These are phyloP conservation scores for Poeciliopsis prolifica DNA, from an alignment of 2,113 vertebrate species.

Conservation along the genomic window DNA sequence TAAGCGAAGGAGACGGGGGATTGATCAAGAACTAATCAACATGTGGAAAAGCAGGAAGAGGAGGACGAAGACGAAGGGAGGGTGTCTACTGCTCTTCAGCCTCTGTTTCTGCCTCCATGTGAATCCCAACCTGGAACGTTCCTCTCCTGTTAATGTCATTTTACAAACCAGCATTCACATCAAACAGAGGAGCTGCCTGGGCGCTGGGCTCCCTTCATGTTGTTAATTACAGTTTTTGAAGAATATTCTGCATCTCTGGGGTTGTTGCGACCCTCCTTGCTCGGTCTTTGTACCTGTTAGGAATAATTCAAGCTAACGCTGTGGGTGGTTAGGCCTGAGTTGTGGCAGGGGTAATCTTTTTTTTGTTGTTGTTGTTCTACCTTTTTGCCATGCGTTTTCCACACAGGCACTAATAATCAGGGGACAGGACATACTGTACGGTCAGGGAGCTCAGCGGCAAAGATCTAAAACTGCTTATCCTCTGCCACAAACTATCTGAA, in stretches of 20 bases:
- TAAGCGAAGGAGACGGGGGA: constrained; percentile 88
- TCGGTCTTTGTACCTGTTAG: constrained; percentile 54
- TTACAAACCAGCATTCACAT: constrained; percentile 62
- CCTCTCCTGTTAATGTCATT: constrained; percentile 48
- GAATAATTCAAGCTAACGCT: constrained; percentile 42
- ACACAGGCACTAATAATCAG: constrained; percentile 28
- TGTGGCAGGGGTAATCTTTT: constrained; percentile 3
- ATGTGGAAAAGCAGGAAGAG: constrained; percentile 16
- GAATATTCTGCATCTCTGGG: constrained; percentile 55
- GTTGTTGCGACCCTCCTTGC: constrained; percentile 35
- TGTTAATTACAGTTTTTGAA: constrained; percentile 55
- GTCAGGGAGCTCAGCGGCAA: constrained; percentile 37
- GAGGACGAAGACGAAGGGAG: background rate
- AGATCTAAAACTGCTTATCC: constrained; percentile 30
- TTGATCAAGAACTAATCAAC: constrained; percentile 78
- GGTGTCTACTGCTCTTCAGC: constrained; percentile 21
- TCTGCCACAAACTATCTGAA: constrained; percentile 21
- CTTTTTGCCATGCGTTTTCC: constrained; percentile 35
- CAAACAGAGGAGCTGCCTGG: constrained; percentile 28
- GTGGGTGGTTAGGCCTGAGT: constrained; percentile 16
- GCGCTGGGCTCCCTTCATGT: constrained; percentile 49
- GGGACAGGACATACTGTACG: constrained; percentile 28
- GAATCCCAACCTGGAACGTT: constrained; percentile 30
- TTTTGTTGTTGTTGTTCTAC: constrained; percentile 45
- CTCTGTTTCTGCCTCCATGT: constrained; percentile 38